A percentile compares a stretch with the other conserved stretches of the same genome.
Conservation (phyloP, 2,113 vertebrate genomes). For the Epinephelus fuscoguttatus region DNA sequence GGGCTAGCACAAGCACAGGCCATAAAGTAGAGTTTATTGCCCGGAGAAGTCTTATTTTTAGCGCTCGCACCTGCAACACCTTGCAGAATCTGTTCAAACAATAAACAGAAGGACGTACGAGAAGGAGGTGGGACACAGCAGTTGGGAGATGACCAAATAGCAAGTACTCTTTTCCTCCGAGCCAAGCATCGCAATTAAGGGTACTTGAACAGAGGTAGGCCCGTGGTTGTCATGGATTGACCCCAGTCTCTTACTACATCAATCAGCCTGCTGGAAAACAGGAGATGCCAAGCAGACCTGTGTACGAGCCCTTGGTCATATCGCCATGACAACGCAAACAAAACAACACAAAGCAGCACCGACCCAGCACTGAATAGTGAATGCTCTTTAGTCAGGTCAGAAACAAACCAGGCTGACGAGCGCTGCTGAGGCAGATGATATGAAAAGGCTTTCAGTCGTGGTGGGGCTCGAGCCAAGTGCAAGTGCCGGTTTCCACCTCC, state of each 20-base stretch:
- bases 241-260: conserved; percentile 51
- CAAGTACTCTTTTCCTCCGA: conserved; percentile 39
- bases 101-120: not conserved
- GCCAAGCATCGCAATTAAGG: conserved; percentile 69
- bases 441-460: conserved; percentile 38
- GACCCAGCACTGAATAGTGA: conserved; percentile 60
- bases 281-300: conserved; percentile 61
- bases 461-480: conserved; percentile 31
- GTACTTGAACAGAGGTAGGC: conserved; percentile 56
- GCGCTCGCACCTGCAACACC: conserved; percentile 3
- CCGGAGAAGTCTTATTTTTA: not conserved
- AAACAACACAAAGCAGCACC: conserved; percentile 75
- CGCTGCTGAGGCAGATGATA: conserved; percentile 42
- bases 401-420: conserved; percentile 39
- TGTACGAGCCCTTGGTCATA: conserved; percentile 55
- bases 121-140: not conserved
- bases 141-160: conserved; percentile 17
- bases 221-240: conserved; percentile 74
- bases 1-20: not conserved
- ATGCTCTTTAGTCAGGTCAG: conserved; percentile 63
- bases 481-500: conserved; percentile 23
- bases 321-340: conserved; percentile 80
- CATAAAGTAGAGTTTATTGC: conserved; percentile 6
- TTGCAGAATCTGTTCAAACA: conserved; percentile 21
- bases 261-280: conserved; percentile 61